These are phyloP conservation scores for Gambusia affinis DNA, from an alignment of 2,113 vertebrate species.

Conservation along the genomic window DNA sequence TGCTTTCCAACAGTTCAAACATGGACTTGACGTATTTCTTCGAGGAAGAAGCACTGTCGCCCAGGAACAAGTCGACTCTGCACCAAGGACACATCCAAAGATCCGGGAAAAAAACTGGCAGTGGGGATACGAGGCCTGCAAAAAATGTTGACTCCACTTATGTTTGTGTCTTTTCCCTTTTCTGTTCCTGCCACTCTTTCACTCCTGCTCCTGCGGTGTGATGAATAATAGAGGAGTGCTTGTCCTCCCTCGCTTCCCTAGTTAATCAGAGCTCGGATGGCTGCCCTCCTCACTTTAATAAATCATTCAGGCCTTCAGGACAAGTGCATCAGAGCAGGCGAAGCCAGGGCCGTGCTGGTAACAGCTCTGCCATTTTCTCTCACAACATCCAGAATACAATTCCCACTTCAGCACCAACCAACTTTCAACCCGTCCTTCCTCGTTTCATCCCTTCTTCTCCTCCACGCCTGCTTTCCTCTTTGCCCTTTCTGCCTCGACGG, in stretches of 20 bases:
- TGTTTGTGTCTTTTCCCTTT: constrained; percentile 15
- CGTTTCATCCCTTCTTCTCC: constrained; percentile 34
- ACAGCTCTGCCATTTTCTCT: constrained; percentile 30
- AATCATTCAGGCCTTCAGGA: constrained; percentile 79
- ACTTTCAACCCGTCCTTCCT: constrained; percentile 2
- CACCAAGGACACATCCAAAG: constrained; percentile 14
- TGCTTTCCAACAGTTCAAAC: not conserved
- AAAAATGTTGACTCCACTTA: constrained; percentile 16
- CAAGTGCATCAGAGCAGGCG: constrained; percentile 55
- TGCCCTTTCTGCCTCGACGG: constrained; percentile 25
- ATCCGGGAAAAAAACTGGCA: not conserved
- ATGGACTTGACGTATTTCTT: not conserved
- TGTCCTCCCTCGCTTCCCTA: constrained; percentile 76
- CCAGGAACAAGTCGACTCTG: constrained; percentile 16
- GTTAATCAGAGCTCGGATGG: constrained; percentile 80
- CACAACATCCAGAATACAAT: constrained; percentile 5
- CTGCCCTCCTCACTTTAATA: constrained; percentile 78
- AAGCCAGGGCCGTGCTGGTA: constrained; percentile 42
- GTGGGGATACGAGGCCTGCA: not conserved
- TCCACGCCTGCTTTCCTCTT: not conserved
- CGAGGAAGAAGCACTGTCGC: not conserved
- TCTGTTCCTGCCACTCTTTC: constrained; percentile 29
- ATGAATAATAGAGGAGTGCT: constrained; percentile 82
- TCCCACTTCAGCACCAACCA: constrained; percentile 8
- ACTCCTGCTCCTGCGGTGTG: constrained; percentile 53